Conservation (phyloP, 2,113 vertebrate genomes). For the Dicaeum eximium region DNA sequence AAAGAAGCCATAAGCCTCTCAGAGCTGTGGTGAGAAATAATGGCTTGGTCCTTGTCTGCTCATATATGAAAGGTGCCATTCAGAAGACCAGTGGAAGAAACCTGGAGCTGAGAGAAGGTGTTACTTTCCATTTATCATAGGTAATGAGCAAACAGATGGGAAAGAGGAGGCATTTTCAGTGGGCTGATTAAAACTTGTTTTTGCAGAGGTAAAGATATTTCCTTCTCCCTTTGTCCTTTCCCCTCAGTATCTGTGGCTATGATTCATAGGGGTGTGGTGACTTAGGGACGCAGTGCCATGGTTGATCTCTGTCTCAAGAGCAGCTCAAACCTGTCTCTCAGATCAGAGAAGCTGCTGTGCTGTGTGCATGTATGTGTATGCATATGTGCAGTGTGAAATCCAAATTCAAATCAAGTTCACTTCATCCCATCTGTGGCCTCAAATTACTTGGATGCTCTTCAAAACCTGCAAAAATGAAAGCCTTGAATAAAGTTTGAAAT, state of each 20-base stretch:
- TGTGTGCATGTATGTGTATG: not conserved
- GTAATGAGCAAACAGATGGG: not conserved
- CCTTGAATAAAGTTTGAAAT: not conserved
- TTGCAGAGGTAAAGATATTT: not conserved
- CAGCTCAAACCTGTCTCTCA: not conserved
- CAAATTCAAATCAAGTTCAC: slow-evolving; percentile 58
- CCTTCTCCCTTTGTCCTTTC: not conserved
- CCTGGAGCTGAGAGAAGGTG: not conserved
- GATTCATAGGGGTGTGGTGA: not conserved
- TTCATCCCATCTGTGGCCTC: slow-evolving; percentile 50
- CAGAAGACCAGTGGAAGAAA: not conserved
- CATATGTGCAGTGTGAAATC: slow-evolving; percentile 57
- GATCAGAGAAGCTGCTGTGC: not conserved
- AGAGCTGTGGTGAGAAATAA: slow-evolving; percentile 4
- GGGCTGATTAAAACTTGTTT: not conserved
- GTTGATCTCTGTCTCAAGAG: not conserved
- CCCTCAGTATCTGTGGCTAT: not conserved
- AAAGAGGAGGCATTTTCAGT: not conserved
- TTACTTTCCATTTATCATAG: not conserved
- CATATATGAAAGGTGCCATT: not conserved
- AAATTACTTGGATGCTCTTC: slow-evolving; percentile 46
- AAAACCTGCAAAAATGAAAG: slow-evolving; percentile 22
- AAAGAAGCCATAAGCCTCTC: not conserved
- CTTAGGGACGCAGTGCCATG: not conserved
- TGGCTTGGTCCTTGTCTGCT: not conserved